Percentiles rank a stretch among this genome's conserved stretches.
Conservation (phyloP, 2,888 invertebrate genomes). For the Dryococelus australis region DNA sequence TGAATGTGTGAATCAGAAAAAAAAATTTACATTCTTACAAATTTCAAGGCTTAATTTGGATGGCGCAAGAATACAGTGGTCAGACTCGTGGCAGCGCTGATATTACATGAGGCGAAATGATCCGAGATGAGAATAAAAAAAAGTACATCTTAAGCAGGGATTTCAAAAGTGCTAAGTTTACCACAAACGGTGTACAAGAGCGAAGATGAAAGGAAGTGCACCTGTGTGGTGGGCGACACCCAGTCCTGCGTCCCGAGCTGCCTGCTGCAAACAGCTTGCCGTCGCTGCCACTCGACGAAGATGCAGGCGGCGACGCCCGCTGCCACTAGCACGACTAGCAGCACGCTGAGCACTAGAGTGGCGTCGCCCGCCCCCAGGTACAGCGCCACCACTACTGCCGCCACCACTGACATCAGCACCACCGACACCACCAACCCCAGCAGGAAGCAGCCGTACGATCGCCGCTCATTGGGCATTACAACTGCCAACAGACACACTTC, state of each 20-base stretch:
- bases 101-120: too few relatives aligned
- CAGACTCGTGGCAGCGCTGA: too few relatives aligned
- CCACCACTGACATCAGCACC: not conserved
- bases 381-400: not conserved
- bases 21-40: too few relatives aligned
- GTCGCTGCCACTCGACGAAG: constrained; percentile 2
- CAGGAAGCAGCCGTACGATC: constrained; percentile 3
- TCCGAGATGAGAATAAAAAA: too few relatives aligned
- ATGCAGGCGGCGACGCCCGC: not conserved
- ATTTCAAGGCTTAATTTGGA: too few relatives aligned
- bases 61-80: too few relatives aligned
- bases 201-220: not conserved
- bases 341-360: not conserved
- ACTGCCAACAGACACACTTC: not conserved
- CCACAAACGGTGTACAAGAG: too few relatives aligned
- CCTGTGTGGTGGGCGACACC: not conserved
- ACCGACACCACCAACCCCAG: not conserved
- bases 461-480: not conserved
- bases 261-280: not conserved
- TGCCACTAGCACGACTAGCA: not conserved
- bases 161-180: too few relatives aligned
- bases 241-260: not conserved
- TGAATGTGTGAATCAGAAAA: too few relatives aligned
- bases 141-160: too few relatives aligned
- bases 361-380: not conserved